Percentiles rank a stretch among this genome's conserved stretches.
These are phyloP conservation scores for Aegotheles bennettii DNA, from an alignment of 2,113 vertebrate genomes.

Conservation along the genomic window DNA sequence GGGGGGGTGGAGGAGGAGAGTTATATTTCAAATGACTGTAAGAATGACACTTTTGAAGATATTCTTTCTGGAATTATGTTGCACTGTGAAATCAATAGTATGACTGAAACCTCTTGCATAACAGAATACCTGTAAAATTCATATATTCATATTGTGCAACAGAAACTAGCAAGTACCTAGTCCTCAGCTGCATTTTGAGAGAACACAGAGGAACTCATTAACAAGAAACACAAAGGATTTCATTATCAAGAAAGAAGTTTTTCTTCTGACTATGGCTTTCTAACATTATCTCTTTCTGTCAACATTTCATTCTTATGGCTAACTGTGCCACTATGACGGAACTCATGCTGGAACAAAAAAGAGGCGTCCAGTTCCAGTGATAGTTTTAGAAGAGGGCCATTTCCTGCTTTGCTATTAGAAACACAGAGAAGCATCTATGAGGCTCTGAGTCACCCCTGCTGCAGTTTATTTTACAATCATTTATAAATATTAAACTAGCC, in stretches of 20 bases:
- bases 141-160: not conserved
- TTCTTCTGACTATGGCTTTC: not conserved
- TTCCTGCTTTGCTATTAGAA: not conserved
- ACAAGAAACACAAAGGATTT: not conserved
- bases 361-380: not conserved
- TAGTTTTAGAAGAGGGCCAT: not conserved
- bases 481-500: not conserved
- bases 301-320: not conserved
- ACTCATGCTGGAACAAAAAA: not conserved
- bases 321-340: not conserved
- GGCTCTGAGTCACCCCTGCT: not conserved
- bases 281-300: not conserved
- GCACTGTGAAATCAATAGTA: not conserved
- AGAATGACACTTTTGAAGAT: not conserved
- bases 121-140: not conserved
- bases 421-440: not conserved
- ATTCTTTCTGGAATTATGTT: not conserved
- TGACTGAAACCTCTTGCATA: not conserved
- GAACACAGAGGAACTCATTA: not conserved
- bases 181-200: not conserved
- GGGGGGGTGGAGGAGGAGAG: fast-evolving
- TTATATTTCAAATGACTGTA: not conserved
- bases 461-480: not conserved
- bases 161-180: not conserved
- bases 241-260: not conserved